A percentile compares a stretch with the other conserved stretches of the same genome.
phyloP scores from a whole-genome alignment of 2,888 invertebrate genomes.

The Neoaliturus tenellus region DNA sequence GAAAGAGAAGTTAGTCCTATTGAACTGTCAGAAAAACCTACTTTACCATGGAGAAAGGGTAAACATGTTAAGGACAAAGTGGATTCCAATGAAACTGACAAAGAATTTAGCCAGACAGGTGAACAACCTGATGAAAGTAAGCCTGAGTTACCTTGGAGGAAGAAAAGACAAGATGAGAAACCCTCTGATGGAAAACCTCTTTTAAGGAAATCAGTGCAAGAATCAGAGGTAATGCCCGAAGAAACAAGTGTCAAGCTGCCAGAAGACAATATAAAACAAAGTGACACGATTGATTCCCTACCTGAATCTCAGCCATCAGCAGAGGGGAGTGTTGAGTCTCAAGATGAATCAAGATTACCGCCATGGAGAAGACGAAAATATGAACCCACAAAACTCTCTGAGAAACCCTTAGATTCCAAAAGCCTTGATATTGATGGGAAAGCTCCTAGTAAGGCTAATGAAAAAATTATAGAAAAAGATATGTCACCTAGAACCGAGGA shows the following conservation, averaged over 20 bases:
- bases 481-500: too few species aligned
- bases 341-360: constrained; percentile 48
- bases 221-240: not conserved
- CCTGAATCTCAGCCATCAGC: not conserved
- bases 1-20: constrained; percentile 44
- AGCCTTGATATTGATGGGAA: not conserved
- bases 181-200: not conserved
- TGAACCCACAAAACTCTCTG: not conserved
- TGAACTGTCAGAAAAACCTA: constrained; percentile 62
- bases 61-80: constrained; percentile 50
- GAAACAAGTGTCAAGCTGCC: not conserved
- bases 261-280: not conserved
- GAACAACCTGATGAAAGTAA: constrained; percentile 59
- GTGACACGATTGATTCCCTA: not conserved
- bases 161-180: not conserved
- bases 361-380: constrained; percentile 43
- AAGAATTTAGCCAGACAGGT: not conserved
- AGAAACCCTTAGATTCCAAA: not conserved
- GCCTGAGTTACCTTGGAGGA: constrained; percentile 53
- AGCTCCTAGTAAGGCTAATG: not conserved
- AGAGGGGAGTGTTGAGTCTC: constrained; percentile 28
- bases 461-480: too few species aligned
- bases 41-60: constrained; percentile 66
- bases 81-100: not conserved
- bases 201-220: not conserved